Evolutionary conservation across 2,888 invertebrate genomes (phyloP), one percentile per base, ranked within the genome.

Genomic region (Ennomos erosarius): DNA sequence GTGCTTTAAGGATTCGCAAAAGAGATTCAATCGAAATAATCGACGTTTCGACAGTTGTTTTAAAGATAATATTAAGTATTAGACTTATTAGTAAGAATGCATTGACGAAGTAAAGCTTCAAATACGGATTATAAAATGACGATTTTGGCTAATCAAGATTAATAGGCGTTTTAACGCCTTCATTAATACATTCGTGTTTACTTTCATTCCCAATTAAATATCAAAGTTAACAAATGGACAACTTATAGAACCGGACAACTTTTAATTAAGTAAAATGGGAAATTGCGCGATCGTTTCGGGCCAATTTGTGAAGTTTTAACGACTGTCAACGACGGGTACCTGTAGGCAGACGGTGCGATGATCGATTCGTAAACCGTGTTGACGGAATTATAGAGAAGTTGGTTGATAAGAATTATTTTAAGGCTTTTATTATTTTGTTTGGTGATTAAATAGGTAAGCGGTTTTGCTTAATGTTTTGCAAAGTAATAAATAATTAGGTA

Each of bases 271-370:
- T 79, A 74, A 78, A 76, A 78, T 80, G 79, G 78, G 74, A 79
- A 26, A 81, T 76, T 81, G 74, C 73, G 74, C 78, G 73, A 83
- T 78, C 82, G 81, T 76, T 82, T 78, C 69, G 76, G 68, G 76
- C 69, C 84, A 81, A 84, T 88, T 87, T 81, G 79, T 81, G 78
- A 84, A 88, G 82, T 88, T 87, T 79, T 78, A 82, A 84, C 86
- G 80, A 85, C 73, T 86, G 86, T 76, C 75, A 78, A 72, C 72
- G 72, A 66, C 63, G 64, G 57, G 46, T 46, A 59, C 55, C 55
- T 47, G 53, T 44, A 53, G 52, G 46, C 55, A 55, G 53, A 51
- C 47, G 26, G 37, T 12, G 35, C 1, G 26, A 6, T 48, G 59
- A 62, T 62, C 55, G 59, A 62, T 50, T 51, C 26, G 60, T 40